Base-by-base conservation (phyloP, 2,888 invertebrate genomes). In the Eueremaeus valkanovi region DNA sequence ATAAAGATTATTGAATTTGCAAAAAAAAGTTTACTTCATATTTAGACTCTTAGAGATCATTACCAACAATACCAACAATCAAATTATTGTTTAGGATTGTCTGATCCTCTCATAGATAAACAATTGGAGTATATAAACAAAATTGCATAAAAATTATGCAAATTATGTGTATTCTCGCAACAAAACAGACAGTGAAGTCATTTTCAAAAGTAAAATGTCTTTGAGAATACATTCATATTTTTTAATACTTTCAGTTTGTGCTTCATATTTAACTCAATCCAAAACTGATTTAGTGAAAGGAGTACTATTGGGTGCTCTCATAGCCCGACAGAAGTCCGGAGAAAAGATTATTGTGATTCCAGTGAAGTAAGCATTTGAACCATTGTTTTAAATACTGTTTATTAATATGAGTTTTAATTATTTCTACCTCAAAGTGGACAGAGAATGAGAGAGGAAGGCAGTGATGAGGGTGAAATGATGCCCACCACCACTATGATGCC, bases 201-300 rank as follows among this genome's bases (percentile, higher is more conserved):
- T 3, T 29, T 9, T 58, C 9, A 16, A 24, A 8, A 9, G 24
- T 9, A 58, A 29, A 58, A 58, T 58, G 58, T 29, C 27, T 27
- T 29, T 58, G 8, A 21, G 3, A 21, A 8, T 51, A 21, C 51
- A 58, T n/a, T 29, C 13, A 3, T 29, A 21, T 16, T 29, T 24
- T 58, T 58, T 31, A 29, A 24, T 58, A 11, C 27, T 58, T 29
- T 29, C 18, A 58, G 16, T 36, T 66, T 33, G 66, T 66, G 5
- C 36, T 18, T 66, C 66, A 66, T n/a, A 33, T 36, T 6, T 66
- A 13, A 5, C 11, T 36, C 66, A 66, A 66, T 21, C 11, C 5
- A 66, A 36, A n/a, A 8, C 66, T 8, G 66, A 66, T 36, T 66
- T 66, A 66, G 33, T 66, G 21, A 33, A 66, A n/a, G 66, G 66